Base-by-base conservation (phyloP, 1,140 invertebrate genomes). In the Meteorus sp. region DNA sequence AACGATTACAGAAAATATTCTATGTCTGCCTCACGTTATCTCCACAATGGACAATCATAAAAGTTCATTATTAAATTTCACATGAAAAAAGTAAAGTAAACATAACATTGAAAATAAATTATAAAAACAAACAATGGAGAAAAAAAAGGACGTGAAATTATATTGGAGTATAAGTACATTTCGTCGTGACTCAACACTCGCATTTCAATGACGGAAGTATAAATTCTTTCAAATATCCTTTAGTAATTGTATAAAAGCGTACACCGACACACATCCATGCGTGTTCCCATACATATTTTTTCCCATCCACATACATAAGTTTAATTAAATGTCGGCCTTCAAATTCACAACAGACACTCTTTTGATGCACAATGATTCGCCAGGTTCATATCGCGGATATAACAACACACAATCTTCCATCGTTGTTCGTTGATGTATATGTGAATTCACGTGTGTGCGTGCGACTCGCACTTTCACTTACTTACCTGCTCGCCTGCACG, bases 381-480 rank as follows among this genome's bases (percentile, higher is more conserved):
- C 17, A 39, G 5, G 17, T 9, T 7, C 22, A 20, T 19, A 9
- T 20, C n/a, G n/a, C n/a, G n/a, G n/a, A n/a, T n/a, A n/a, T n/a
- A n/a, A n/a, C n/a, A n/a, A n/a, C n/a, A n/a, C n/a, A n/a, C n/a
- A n/a, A n/a, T n/a, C n/a, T n/a, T n/a, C n/a, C n/a, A n/a, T n/a
- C n/a, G n/a, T n/a, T n/a, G n/a, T n/a, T 13, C 13, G 23, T 31
- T 48, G n/a, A 48, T 15, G 31, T 31, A 22, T 31, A 15, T 6
- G 8, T 29, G 27, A 31, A 48, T 27, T 48, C 25, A 37, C 23
- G 43, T 58, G 58, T 62, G 39, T 53, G 48, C 53, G 27, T 35
- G 57, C 37, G 65, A 66, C 53, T 68, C 56, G 53, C 67, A 75
- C 74, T 77, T 77, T 77, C 75, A 74, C 74, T 70, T 41, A 57